A percentile compares a stretch with the other conserved stretches of the same genome.
phyloP scores from a whole-genome alignment of 2,888 invertebrate species.

The Ferrisia virgata region DNA sequence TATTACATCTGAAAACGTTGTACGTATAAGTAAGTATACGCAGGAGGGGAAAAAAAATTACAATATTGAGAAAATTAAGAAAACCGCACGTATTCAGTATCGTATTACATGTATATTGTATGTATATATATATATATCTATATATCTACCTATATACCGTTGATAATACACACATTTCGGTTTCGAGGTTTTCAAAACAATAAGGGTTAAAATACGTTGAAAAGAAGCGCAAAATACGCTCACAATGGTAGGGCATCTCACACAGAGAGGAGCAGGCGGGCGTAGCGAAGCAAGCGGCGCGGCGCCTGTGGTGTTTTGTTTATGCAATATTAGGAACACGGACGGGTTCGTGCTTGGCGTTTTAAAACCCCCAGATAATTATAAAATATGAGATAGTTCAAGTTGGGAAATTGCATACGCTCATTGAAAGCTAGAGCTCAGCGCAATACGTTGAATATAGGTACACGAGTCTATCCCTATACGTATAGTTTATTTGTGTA shows the following conservation, averaged over 20 bases:
- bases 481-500: no score
- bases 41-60: neutral
- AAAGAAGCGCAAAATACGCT: neutral
- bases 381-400: constrained; percentile 24
- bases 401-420: constrained; percentile 20
- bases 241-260: no score
- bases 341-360: neutral
- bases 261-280: neutral
- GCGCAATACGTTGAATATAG: neutral
- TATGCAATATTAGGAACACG: constrained; percentile 6
- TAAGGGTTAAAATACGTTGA: neutral
- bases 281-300: neutral
- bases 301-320: neutral
- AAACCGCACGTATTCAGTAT: neutral
- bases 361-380: constrained; percentile 10
- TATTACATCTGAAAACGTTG: no score
- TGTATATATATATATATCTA: no score
- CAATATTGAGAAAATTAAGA: neutral
- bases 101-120: no score
- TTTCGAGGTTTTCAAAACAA: neutral
- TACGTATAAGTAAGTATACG: neutral
- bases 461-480: neutral
- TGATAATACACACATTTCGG: neutral
- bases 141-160: no score
- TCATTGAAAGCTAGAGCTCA: neutral